Evolutionary conservation across 2,797 vertebrate species (phyloP), one percentile per base, ranked within the genome.

Genomic region (Eulemur albifrons): DNA sequence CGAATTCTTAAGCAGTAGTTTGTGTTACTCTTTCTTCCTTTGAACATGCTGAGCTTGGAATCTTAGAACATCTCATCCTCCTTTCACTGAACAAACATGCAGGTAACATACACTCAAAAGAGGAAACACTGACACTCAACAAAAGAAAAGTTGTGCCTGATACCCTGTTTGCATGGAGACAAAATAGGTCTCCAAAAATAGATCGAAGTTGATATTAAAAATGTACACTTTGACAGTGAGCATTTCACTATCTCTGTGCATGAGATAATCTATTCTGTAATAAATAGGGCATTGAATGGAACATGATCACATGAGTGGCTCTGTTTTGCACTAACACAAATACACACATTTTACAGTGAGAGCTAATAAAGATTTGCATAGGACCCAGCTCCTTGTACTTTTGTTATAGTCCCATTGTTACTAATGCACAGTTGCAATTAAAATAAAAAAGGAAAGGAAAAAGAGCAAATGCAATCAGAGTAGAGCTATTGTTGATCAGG

Each of bases 121-220:
- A 97, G 96, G 69, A 97, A 95, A 88, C 27, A 61, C 1, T 0
- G 69, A 69, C 81, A 86, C 52, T 76, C 88, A 97, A 95, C 70
- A 95, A 95, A 95, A 95, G 86, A 79, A 97, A 97, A 82, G 45
- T 54, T 93, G 32, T 73, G 25, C 20, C 0, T 88, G 69, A 93
- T 96, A 88, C 77, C 76, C 92, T 96, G 73, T 96, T 97, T 97
- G 83, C 92, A 95, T 54, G 38, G 87, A 97, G 76, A 91, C 57
- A 59, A 96, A 93, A 63, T 63, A 79, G 21, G 52, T 95, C 93
- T 93, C 93, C 52, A 93, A 92, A 97, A 65, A 70, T 40, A 70
- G 69, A 27, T 85, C 73, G 73, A 90, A 94, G 61, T 85, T 94
- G 81, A 90, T 97, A 90, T 48, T 89, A 93, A 94, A 61, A 84